Evolutionary conservation across 2,888 invertebrate species (phyloP), one percentile per base, ranked within the genome.

Genomic region (Tipula helvola): DNA sequence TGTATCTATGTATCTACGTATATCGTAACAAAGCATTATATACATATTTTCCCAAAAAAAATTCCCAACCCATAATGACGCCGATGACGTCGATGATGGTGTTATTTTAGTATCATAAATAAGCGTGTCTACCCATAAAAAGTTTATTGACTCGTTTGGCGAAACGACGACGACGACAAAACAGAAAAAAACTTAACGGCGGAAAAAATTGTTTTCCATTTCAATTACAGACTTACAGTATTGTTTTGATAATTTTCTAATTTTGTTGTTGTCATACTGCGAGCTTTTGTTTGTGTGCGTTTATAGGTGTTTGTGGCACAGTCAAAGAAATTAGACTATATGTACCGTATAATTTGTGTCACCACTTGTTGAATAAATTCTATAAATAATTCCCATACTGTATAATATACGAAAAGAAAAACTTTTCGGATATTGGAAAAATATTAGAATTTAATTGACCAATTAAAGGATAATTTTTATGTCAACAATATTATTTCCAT

Each of bases 401-500:
- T 71, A 71, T 10, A 71, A 42, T 3, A 57, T 57, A 16, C 47
- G 4, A 28, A 28, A 28, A 28, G 28, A 28, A 28, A 28, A 28
- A 28, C 28, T 28, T 28, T 28, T 28, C 28, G 52, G 28, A 8
- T 28, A 71, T 71, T 71, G 71, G 10, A 28, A 71, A 28, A 28
- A 28, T 71, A 71, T 71, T 71, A 71, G 71, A 71, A 71, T 28
- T 71, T 71, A 71, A 71, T 71, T 71, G 71, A 71, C 71, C 71
- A 71, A 71, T 71, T 71, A 71, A 71, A 71, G 71, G 71, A 71
- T 71, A 71, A 71, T 71, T 71, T 71, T 71, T 71, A 71, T 71
- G 71, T 71, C 71, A 71, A 71, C 71, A 71, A 71, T 71, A 71
- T 71, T 71, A 71, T 71, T 71, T 10, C 71, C 28, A 71, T 71